Base-by-base conservation (phyloP, 1,140 invertebrate species). In the Zelostemma sp. region DNA sequence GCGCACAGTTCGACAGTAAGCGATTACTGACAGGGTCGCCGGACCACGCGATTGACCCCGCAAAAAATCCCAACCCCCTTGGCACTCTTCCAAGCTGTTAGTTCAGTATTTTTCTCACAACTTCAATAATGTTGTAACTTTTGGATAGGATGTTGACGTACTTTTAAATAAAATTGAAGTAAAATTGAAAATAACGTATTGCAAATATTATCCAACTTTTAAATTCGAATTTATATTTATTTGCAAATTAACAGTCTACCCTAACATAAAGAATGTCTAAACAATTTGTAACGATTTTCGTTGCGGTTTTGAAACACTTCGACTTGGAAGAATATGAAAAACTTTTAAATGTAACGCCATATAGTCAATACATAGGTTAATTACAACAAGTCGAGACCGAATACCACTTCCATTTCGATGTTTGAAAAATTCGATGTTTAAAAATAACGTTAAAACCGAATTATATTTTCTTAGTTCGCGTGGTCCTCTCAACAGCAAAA, bases 371-470 rank as follows among this genome's bases (percentile, higher is more conserved):
- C n/a, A n/a, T n/a, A n/a, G n/a, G n/a, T n/a, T n/a, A n/a, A 71
- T 71, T 41, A 60, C 16, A 67, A 73, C 65, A 66, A 73, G 40
- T 73, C 66, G 63, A 73, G 65, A 58, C 25, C 63, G 59, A 58
- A 64, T 55, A 55, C 70, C 65, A 73, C 66, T 73, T 58, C 65
- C 70, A 63, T 66, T 68, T 73, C 61, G 60, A 69, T 62, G 61
- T 51, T 8, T 61, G 61, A 73, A 73, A 73, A 73, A 73, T 50
- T 69, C 18, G 48, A 15, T 15, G 63, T 74, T 74, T 74, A 74
- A 74, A 74, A 74, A 74, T 74, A 74, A 74, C 65, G 64, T 68
- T 62, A 62, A 71, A 74, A 28, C 66, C 64, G 62, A 68, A 63
- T 66, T 65, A 71, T 71, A 74, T 74, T 74, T 63, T 74, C 62